Evolutionary conservation across 1,140 invertebrate genomes (phyloP), one percentile per base, ranked within the genome.

Genomic region (Ostrea edulis): DNA sequence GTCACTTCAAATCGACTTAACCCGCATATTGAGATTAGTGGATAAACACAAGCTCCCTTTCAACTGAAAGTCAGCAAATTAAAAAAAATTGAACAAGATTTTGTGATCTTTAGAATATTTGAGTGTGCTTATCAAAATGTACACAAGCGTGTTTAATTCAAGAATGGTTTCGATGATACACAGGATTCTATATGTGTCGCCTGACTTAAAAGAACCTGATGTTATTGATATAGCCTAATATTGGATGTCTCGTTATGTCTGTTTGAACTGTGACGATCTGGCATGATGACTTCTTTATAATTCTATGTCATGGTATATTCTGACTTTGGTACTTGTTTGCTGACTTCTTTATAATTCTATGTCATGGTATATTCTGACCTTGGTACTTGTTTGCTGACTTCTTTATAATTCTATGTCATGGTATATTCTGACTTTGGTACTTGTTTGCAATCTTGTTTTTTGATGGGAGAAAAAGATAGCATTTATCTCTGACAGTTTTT

Each of bases 31-130:
- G 68, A 77, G 68, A 77, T 77, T 29, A 35, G 22, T 77, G 25
- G 25, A 77, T 35, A 77, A 77, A 77, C 14, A 77, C 68, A 3
- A 44, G 11, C 9, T 14, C 2, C 29, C 68, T 77, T 77, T 77
- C 68, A 77, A 77, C 29, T 77, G 25, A 35, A 77, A 77, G 25
- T 77, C 25, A 14, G 68, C 29, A 35, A 35, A 77, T 77, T 77
- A 14, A 14, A 77, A 77, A 77, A 77, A 77, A 77, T 77, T 77
- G 29, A 77, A 77, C 68, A 77, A 77, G 68, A 77, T 77, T 77
- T 77, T 77, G 25, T 29, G 29, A 77, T 77, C 68, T 77, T 29
- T 22, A 77, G 68, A 77, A 35, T 9, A 29, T 77, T 77, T 25
- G 25, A 77, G 68, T 77, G 68, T 77, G 25, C 68, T 77, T 77